Percentiles rank a stretch among this genome's conserved stretches.
Conservation (phyloP, 2,113 vertebrate species). For the Corythornis madagascariensis region DNA sequence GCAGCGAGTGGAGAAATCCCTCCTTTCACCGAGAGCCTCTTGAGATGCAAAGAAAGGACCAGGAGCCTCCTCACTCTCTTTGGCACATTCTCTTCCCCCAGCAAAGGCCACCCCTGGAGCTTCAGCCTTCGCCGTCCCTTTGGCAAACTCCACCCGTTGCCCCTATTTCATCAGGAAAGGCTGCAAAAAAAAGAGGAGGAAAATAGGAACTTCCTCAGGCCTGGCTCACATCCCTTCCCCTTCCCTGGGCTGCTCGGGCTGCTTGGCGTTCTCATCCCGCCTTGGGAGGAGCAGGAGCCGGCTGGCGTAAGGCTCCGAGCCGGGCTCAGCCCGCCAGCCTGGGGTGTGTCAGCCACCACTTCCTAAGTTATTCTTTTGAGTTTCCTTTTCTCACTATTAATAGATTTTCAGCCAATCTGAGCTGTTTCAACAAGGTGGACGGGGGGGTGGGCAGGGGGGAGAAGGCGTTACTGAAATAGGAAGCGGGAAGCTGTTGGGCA, state of each 20-base stretch:
- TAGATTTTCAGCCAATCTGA: constrained; percentile 69
- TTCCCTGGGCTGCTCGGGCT: neutral
- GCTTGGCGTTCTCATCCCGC: constrained; percentile 30
- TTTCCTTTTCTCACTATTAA: constrained; percentile 81
- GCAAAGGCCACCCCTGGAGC: neutral
- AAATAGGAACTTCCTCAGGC: constrained; percentile 41
- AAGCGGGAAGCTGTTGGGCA: constrained; percentile 19
- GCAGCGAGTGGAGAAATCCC: neutral
- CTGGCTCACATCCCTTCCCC: constrained; percentile 21
- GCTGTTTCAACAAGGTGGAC: neutral
- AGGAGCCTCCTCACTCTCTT: neutral
- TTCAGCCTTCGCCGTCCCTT: neutral
- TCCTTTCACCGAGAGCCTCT: neutral
- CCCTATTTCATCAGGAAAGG: constrained; percentile 32
- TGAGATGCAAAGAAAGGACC: neutral
- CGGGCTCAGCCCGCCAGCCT: neutral
- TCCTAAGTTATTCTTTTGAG: constrained; percentile 78
- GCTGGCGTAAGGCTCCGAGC: neutral
- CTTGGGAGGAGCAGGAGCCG: constrained; percentile 37
- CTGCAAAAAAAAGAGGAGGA: neutral
- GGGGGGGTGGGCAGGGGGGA: neutral
- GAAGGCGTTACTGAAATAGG: constrained; percentile 30
- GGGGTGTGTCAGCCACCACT: constrained; percentile 68
- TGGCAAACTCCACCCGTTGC: neutral
- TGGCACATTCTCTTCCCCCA: neutral